Conservation (phyloP, 2,797 vertebrate species). For the Nannoperca australis region DNA sequence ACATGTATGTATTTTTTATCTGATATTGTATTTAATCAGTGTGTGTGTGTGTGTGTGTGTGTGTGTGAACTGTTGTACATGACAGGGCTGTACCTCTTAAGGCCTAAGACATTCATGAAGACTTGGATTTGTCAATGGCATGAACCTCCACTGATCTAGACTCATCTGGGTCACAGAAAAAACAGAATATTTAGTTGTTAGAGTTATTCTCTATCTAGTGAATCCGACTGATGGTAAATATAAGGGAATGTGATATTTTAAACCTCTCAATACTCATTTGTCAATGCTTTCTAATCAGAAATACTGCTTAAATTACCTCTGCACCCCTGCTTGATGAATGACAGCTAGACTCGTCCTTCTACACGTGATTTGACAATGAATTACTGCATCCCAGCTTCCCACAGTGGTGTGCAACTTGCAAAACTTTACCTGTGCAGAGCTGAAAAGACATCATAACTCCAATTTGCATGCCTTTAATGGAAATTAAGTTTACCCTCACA, state of each 20-base stretch:
- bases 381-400: background rate
- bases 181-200: background rate
- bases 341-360: background rate
- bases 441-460: background rate
- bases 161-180: background rate
- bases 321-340: background rate
- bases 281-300: background rate
- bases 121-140: background rate
- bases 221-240: background rate
- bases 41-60: constrained; percentile 10
- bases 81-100: background rate
- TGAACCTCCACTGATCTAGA: background rate
- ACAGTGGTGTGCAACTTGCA: background rate
- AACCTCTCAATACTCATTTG: background rate
- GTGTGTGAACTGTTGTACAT: constrained; percentile 3
- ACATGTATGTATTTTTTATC: background rate
- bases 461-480: background rate
- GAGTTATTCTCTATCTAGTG: background rate
- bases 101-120: background rate
- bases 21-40: background rate
- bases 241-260: background rate
- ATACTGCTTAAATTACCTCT: background rate
- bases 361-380: background rate
- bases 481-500: background rate
- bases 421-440: background rate